A percentile compares a stretch with the other conserved stretches of the same genome.
Evolutionary conservation across 2,797 vertebrate genomes (phyloP).

Genomic region (Australoheros facetus): DNA sequence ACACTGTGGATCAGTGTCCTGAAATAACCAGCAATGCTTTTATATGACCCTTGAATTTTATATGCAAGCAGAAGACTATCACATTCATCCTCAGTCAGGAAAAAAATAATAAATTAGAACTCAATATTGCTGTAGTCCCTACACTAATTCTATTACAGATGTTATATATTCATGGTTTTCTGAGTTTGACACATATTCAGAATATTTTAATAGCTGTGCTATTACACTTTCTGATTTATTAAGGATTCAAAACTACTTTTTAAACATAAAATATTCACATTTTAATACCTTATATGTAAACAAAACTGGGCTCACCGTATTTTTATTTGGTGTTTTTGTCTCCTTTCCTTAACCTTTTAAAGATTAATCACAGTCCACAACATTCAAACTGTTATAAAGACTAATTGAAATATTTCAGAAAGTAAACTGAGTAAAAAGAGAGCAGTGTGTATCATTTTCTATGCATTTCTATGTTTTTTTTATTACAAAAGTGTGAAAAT

Average conservation of each 20-base stretch:
- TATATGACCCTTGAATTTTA: constrained; percentile 43
- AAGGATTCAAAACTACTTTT: neutral
- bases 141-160: neutral
- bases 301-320: neutral
- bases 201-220: constrained; percentile 3
- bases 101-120: neutral
- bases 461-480: neutral
- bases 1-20: constrained; percentile 61
- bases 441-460: neutral
- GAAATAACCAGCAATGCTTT: constrained; percentile 71
- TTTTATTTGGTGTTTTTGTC: neutral
- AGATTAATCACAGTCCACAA: neutral
- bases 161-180: neutral
- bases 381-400: neutral
- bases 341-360: neutral
- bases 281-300: neutral
- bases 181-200: neutral
- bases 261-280: neutral
- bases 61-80: constrained; percentile 17
- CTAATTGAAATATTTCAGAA: neutral
- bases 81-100: neutral
- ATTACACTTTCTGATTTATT: neutral
- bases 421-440: neutral
- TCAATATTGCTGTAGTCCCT: neutral
- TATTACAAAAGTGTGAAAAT: neutral